These are phyloP conservation scores for Cenopis cana DNA, from an alignment of 2,888 invertebrate genomes.

Conservation along the genomic window DNA sequence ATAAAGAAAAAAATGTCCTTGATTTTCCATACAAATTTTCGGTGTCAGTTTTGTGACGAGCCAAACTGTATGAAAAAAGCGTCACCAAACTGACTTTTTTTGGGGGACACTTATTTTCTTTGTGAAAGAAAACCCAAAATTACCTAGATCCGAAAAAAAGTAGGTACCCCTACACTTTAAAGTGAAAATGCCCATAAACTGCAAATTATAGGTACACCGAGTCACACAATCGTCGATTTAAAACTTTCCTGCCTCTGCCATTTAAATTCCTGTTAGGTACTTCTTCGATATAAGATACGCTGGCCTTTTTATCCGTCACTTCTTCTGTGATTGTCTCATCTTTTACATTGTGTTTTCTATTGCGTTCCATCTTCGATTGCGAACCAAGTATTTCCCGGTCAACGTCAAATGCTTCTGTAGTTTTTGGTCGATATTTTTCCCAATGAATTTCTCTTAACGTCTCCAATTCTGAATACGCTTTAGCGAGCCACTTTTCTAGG, in stretches of 20 bases:
- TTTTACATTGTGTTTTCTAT: background rate
- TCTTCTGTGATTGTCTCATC: background rate
- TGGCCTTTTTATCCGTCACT: background rate
- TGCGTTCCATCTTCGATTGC: background rate
- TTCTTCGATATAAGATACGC: background rate
- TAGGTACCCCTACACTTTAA: no score
- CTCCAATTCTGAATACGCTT: conserved; percentile 56
- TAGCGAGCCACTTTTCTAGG: conserved; percentile 61
- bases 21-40: no score
- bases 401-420: background rate
- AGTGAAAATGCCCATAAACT: no score
- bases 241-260: conserved; percentile 2
- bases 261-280: background rate
- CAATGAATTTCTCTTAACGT: background rate
- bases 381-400: background rate
- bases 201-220: no score
- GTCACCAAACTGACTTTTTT: no score
- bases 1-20: no score
- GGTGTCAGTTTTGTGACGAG: no score
- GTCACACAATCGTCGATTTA: background rate
- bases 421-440: background rate
- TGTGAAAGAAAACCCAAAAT: no score
- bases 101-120: no score
- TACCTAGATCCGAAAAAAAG: no score
- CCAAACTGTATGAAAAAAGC: no score